Percentiles rank a stretch among this genome's conserved stretches.
phyloP scores from a whole-genome alignment of 2,113 vertebrate genomes.

The Tinamus guttatus region DNA sequence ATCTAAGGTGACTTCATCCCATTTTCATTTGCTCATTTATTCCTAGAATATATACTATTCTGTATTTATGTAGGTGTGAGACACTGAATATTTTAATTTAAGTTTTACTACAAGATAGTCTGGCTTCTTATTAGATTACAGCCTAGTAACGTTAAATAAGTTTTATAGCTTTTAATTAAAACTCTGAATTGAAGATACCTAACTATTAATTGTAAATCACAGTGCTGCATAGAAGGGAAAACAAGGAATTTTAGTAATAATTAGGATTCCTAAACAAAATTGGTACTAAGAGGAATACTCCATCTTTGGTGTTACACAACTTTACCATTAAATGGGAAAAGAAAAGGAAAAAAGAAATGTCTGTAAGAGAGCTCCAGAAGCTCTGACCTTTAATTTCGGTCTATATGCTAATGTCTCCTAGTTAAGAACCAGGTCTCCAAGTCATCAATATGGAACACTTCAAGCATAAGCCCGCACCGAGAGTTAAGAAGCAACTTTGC shows the following conservation, averaged over 20 bases:
- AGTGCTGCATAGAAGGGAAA: background rate
- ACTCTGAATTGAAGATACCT: background rate
- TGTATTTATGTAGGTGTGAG: background rate
- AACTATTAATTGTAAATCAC: background rate
- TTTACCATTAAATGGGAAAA: background rate
- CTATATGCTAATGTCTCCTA: conserved; percentile 49
- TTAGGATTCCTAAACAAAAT: background rate
- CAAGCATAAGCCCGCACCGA: background rate
- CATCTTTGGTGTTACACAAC: background rate
- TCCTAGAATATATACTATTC: background rate
- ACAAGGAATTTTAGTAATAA: background rate
- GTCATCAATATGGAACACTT: conserved; percentile 32
- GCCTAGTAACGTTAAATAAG: background rate
- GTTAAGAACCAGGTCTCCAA: background rate
- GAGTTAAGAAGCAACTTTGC: conserved; percentile 1
- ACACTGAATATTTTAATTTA: background rate
- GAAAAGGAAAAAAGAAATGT: background rate
- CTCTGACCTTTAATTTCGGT: conserved; percentile 61
- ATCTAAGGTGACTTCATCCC: background rate
- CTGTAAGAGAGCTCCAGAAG: background rate
- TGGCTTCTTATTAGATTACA: background rate
- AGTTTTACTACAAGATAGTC: background rate
- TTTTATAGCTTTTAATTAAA: conserved; percentile 5
- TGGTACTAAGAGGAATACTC: background rate
- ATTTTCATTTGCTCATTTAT: background rate